A percentile compares a stretch with the other conserved stretches of the same genome.
Evolutionary conservation across 2,888 invertebrate species (phyloP).

Genomic region (Synanthedon vespiformis): DNA sequence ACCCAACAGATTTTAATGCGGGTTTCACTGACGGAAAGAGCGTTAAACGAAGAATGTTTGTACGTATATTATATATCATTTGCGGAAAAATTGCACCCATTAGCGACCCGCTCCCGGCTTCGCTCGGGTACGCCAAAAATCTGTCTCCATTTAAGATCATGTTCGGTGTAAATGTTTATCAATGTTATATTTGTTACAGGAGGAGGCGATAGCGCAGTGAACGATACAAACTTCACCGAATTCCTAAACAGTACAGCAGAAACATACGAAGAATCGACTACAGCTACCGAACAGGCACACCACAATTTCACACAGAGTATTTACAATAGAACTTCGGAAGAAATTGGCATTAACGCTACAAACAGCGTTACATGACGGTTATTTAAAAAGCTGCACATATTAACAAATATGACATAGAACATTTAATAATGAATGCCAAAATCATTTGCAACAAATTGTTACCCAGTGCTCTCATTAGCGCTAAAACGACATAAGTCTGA

Average conservation of each 20-base stretch:
- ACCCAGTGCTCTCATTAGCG: slow-evolving; percentile 2
- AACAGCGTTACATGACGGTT: slow-evolving; percentile 30
- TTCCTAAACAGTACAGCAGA: neutral
- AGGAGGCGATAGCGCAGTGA: slow-evolving; percentile 62
- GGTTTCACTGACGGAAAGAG: no score
- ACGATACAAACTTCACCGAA: slow-evolving; percentile 11
- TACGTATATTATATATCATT: no score
- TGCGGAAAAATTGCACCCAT: no score
- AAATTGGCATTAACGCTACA: slow-evolving; percentile 10
- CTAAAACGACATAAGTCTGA: slow-evolving; percentile 13
- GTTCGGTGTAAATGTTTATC: neutral
- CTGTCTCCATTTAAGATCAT: no score
- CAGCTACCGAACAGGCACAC: neutral
- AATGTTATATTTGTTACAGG: slow-evolving; percentile 29
- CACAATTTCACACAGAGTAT: neutral
- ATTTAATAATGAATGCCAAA: neutral
- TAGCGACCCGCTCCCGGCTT: no score
- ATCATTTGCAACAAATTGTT: neutral
- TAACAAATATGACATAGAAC: neutral
- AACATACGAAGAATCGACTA: neutral
- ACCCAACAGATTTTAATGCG: no score
- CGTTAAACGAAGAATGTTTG: no score
- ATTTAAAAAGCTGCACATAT: slow-evolving; percentile 1
- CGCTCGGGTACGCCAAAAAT: no score
- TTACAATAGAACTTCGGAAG: slow-evolving; percentile 1